phyloP scores from a whole-genome alignment of 2,888 invertebrate species.

The Drosophila buzzatii region DNA sequence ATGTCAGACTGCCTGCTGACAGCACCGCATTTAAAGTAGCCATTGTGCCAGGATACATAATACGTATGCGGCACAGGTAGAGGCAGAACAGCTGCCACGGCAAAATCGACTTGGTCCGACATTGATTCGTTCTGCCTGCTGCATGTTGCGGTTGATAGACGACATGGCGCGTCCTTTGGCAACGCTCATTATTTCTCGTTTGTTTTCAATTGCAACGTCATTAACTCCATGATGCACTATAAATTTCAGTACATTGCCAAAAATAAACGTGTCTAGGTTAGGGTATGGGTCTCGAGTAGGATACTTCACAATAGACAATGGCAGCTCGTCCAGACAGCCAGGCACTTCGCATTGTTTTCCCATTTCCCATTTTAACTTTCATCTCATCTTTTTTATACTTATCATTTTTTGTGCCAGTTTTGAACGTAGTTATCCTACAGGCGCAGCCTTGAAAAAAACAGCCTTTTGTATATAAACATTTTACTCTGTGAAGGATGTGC shows the following conservation, averaged over 20 bases:
- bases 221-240: slow-evolving; percentile 68
- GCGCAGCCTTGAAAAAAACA: slow-evolving; percentile 61
- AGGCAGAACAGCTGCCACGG: slow-evolving; percentile 56
- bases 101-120: slow-evolving; percentile 58
- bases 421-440: slow-evolving; percentile 58
- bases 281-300: slow-evolving; percentile 28
- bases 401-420: slow-evolving; percentile 52
- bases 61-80: slow-evolving; percentile 42
- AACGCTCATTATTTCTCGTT: slow-evolving; percentile 74
- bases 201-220: slow-evolving; percentile 79
- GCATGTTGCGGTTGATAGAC: slow-evolving; percentile 76
- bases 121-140: slow-evolving; percentile 48
- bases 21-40: slow-evolving; percentile 68
- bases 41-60: slow-evolving; percentile 17
- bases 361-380: slow-evolving; percentile 20
- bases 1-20: slow-evolving; percentile 67
- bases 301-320: slow-evolving; percentile 68
- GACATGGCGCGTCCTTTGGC: slow-evolving; percentile 61
- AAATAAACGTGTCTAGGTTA: slow-evolving; percentile 40
- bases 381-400: slow-evolving; percentile 28
- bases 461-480: slow-evolving; percentile 16
- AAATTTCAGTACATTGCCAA: slow-evolving; percentile 65
- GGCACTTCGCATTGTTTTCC: slow-evolving; percentile 66
- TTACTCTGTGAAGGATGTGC: slow-evolving; percentile 41
- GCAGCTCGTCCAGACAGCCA: slow-evolving; percentile 61